Base-by-base conservation (phyloP, 2,888 invertebrate genomes). In the Xestoiulus laeticollis region DNA sequence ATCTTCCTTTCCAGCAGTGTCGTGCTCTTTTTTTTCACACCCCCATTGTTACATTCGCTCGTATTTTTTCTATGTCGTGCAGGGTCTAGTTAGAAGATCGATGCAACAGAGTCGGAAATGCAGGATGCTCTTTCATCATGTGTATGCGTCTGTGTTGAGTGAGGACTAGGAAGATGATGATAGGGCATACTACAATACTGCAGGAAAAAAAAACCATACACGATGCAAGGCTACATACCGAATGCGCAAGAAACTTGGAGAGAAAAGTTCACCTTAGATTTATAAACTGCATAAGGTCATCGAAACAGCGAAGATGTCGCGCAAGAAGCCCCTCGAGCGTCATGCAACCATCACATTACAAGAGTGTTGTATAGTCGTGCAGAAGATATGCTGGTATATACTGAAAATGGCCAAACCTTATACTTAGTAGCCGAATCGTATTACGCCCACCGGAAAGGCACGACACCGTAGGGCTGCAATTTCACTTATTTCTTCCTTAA, bases 81-180 rank as follows among this genome's bases (percentile, higher is more conserved):
- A 59, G 59, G 22, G 59, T 59, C 59, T 68, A 68, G 59, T 68
- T 68, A 68, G 22, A 22, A 68, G 59, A 68, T 68, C 59, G 59
- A 68, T 68, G 59, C 22, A 26, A 68, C 59, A n/a, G 22, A 68
- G 59, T 68, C 59, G 59, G 59, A 68, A 68, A 22, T n/a, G n/a
- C n/a, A 59, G 59, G 48, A 59, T 59, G 59, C 59, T 22, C 59
- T 68, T 68, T 68, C 59, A 68, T 68, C 59, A 26, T 68, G 59
- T 68, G n/a, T n/a, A 68, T 26, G 6, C 59, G 22, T n/a, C n/a
- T 26, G 59, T 10, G 59, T n/a, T 5, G 19, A n/a, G 53, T 59
- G 22, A 68, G 38, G 38, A 38, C 22, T 6, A 68, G 1, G 59
- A 53, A 53, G 53, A 68, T 68, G 59, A 68, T 68, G 59, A 68